Conservation (phyloP, 2,888 invertebrate genomes). For the Panzeria rudis region DNA sequence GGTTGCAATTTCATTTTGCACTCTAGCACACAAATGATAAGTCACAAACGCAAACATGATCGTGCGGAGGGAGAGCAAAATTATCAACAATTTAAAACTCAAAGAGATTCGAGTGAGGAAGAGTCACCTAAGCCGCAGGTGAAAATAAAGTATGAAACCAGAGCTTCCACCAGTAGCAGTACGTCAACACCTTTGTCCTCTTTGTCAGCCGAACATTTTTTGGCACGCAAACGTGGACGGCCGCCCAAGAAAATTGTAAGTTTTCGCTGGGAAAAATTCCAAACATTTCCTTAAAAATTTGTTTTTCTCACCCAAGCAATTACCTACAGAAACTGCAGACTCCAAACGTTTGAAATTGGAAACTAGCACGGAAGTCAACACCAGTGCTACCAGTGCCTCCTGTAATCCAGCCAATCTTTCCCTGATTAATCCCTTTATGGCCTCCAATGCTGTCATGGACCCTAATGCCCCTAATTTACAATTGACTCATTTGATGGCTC, state of each 20-base stretch:
- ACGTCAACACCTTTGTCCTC: slow-evolving; percentile 81
- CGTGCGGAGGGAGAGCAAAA: slow-evolving; percentile 93
- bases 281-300: not conserved
- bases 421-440: slow-evolving; percentile 50
- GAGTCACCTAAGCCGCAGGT: slow-evolving; percentile 76
- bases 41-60: slow-evolving; percentile 99
- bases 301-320: slow-evolving; percentile 74
- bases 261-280: slow-evolving; percentile 16
- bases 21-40: slow-evolving; percentile 97
- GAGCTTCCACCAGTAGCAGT: slow-evolving; percentile 55
- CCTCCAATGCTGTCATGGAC: slow-evolving; percentile 68
- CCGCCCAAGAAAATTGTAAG: slow-evolving; percentile 83
- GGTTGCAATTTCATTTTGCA: slow-evolving; percentile 98
- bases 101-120: slow-evolving; percentile 78
- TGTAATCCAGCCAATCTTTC: slow-evolving; percentile 46
- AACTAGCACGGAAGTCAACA: slow-evolving; percentile 10
- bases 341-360: slow-evolving; percentile 79
- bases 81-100: slow-evolving; percentile 81
- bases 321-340: slow-evolving; percentile 75
- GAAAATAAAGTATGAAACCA: slow-evolving; percentile 61
- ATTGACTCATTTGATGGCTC: slow-evolving; percentile 81
- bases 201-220: slow-evolving; percentile 81
- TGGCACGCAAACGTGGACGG: slow-evolving; percentile 81
- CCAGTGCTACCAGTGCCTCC: not conserved
- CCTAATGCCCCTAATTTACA: slow-evolving; percentile 79